phyloP scores from a whole-genome alignment of 2,888 invertebrate genomes.

The Rotaria magnacalcarata region DNA sequence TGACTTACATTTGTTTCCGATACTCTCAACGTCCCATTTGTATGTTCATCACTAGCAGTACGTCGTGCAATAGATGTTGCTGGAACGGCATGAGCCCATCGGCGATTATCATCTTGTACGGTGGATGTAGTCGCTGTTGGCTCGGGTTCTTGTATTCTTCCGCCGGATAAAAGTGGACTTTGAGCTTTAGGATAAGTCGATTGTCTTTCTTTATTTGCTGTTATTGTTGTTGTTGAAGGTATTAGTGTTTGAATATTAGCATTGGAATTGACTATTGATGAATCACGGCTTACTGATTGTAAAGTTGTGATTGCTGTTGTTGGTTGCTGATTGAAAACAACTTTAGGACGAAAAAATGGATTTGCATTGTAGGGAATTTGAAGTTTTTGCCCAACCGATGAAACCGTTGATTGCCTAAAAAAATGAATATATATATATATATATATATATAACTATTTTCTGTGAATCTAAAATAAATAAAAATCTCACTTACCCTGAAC shows the following conservation, averaged over 20 bases:
- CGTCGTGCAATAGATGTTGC: background rate
- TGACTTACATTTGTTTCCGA: background rate
- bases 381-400: background rate
- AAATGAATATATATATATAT: too few relatives aligned
- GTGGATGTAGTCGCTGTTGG: background rate
- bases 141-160: background rate
- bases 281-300: background rate
- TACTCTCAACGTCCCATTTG: background rate
- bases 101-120: background rate
- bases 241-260: background rate
- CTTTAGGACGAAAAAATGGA: constrained; percentile 24
- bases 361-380: constrained; percentile 6
- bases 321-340: background rate
- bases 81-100: background rate
- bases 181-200: background rate
- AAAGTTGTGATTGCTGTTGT: background rate
- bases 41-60: background rate
- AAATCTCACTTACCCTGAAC: background rate
- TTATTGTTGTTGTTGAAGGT: background rate
- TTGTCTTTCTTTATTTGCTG: background rate
- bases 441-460: too few relatives aligned
- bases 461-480: too few relatives aligned
- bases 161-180: background rate
- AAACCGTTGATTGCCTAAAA: background rate
- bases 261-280: background rate